Base-by-base conservation (phyloP, 1,140 invertebrate species). In the Penaeus vannamei region DNA sequence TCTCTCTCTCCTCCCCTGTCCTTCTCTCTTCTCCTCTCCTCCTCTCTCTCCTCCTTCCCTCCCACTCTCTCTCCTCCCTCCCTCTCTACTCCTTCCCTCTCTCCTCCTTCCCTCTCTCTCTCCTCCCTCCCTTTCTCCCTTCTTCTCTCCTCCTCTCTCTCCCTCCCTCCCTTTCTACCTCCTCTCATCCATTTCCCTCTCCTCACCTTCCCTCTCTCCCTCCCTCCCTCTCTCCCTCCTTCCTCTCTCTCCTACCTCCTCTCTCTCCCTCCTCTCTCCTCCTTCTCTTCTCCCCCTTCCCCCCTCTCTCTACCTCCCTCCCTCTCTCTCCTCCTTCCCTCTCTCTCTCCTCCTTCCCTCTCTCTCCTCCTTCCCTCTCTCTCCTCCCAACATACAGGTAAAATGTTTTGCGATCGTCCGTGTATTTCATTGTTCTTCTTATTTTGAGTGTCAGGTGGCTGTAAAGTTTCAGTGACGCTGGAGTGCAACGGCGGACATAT, bases 151-250 rank as follows among this genome's bases (percentile, higher is more conserved):
- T 20, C 26, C n/a, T 20, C 10, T 29, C 36, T 26, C 26, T 20
- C 0, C 22, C 26, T 76, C 69, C 22, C 69, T 76, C n/a, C 32
- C 29, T 5, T 32, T 32, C n/a, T 36, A 2, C 36, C 36, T 2
- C 5, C 36, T 5, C 36, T 36, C 36, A 2, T 5, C 5, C 36
- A 2, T 5, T 36, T 5, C 5, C 36, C 36, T 5, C 5, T 5
- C 36, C 36, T 36, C 36, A 2, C 36, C 5, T 5, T 36, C 36
- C 66, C 66, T 26, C 66, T n/a, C 23, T 72, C 66, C 32, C 66
- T 72, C 66, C 32, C 66, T 72, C 66, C 32, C 66, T 72, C 66
- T 72, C 66, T 72, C 23, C n/a, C 66, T 69, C 66, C 32, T 29
- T 69, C 66, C 32, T 20, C 23, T 20, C 32, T 20, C 23, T 20